A percentile compares a stretch with the other conserved stretches of the same genome.
Evolutionary conservation across 2,888 invertebrate species (phyloP).

Genomic region (Meghimatium bilineatum): DNA sequence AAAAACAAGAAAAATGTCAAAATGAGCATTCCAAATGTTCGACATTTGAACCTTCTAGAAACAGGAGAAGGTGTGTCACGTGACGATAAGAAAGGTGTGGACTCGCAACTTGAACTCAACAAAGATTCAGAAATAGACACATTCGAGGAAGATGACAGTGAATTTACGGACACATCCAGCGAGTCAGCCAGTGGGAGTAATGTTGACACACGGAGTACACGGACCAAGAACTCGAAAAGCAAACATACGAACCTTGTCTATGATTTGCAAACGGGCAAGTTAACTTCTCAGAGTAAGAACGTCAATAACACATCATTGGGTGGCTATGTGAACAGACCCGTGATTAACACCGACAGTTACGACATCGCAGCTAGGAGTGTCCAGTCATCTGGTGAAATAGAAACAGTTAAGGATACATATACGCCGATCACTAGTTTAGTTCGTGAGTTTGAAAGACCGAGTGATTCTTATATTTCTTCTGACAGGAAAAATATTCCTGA

Average conservation of each 20-base stretch:
- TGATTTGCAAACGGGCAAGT: background rate
- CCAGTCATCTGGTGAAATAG: background rate
- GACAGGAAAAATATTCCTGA: background rate
- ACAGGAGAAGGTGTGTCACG: background rate
- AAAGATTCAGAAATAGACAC: conserved; percentile 11
- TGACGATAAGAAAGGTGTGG: conserved; percentile 14
- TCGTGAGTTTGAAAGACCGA: background rate
- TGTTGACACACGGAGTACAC: conserved; percentile 14
- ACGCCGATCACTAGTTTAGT: background rate
- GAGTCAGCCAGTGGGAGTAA: background rate
- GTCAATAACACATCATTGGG: background rate
- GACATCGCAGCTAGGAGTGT: too few relatives aligned
- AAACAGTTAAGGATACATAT: background rate
- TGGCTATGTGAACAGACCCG: background rate
- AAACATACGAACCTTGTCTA: conserved; percentile 13
- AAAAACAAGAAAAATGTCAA: background rate
- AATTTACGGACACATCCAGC: conserved; percentile 9
- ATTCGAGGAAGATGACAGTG: background rate
- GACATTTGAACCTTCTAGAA: background rate
- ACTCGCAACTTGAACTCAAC: background rate
- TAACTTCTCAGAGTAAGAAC: background rate
- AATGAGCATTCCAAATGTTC: background rate
- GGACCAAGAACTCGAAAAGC: background rate
- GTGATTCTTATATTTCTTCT: background rate
- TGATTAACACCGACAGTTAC: background rate